These are phyloP conservation scores for Trematocara macrostoma DNA, from an alignment of 2,113 vertebrate genomes.

Conservation along the genomic window DNA sequence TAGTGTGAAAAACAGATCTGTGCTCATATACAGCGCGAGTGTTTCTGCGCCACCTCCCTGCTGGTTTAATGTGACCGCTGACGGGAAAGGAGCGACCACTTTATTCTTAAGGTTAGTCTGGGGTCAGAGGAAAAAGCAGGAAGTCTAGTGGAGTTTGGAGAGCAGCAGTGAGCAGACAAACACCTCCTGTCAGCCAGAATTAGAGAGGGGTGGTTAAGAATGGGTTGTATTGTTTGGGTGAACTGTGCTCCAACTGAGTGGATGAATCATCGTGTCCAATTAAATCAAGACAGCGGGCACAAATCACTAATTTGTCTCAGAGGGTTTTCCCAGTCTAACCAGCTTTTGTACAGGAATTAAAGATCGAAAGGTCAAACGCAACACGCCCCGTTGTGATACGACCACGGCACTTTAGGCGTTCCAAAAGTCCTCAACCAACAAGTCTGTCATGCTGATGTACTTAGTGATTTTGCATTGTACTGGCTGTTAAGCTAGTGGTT, in stretches of 20 bases:
- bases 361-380: rapidly evolving
- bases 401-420: neutral
- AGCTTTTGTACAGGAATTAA: neutral
- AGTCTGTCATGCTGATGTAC: neutral
- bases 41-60: neutral
- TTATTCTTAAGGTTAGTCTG: neutral
- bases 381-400: neutral
- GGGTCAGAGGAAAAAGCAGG: neutral
- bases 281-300: neutral
- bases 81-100: neutral
- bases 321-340: neutral
- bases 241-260: neutral
- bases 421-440: neutral
- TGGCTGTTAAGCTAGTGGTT: neutral
- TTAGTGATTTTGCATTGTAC: neutral
- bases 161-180: neutral
- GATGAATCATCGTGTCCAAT: neutral
- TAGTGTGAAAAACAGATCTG: neutral
- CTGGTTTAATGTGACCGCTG: neutral
- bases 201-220: neutral
- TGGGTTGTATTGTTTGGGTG: neutral
- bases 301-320: neutral
- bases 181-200: neutral
- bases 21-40: rapidly evolving
- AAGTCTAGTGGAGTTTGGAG: neutral